Percentiles rank a stretch among this genome's conserved stretches.
These are phyloP conservation scores for Hirundichthys speculiger DNA, from an alignment of 2,113 vertebrate genomes.

Conservation along the genomic window DNA sequence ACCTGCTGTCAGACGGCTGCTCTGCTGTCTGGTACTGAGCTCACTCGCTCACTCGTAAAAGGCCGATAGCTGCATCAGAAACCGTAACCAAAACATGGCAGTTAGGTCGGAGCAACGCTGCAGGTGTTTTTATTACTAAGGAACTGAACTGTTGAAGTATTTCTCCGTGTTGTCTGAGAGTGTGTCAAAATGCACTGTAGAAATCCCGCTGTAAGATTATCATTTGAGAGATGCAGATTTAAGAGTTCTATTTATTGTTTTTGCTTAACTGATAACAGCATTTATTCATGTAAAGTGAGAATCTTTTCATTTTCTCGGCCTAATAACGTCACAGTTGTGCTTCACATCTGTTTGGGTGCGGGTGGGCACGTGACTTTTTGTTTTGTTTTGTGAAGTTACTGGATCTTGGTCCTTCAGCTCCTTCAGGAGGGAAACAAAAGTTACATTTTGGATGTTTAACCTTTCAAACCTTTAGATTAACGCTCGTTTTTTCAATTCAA, in stretches of 20 bases:
- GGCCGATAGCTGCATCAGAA: conserved; percentile 34
- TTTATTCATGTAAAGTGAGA: conserved; percentile 9
- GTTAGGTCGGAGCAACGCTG: conserved; percentile 23
- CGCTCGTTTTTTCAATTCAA: too few species aligned
- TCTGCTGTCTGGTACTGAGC: too few species aligned
- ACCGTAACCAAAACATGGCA: conserved; percentile 41
- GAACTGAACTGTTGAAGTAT: conserved; percentile 4
- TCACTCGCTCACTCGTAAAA: background rate
- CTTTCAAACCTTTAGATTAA: too few species aligned
- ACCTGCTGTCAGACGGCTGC: conserved; percentile 21
- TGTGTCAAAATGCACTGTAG: conserved; percentile 56
- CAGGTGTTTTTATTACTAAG: conserved; percentile 34
- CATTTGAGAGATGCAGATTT: conserved; percentile 15
- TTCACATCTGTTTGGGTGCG: background rate
- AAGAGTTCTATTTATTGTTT: conserved; percentile 54
- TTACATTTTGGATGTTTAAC: too few species aligned
- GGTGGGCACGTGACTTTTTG: background rate
- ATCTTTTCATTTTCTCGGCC: background rate
- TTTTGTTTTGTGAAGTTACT: too few species aligned
- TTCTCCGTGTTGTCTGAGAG: background rate
- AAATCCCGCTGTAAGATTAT: conserved; percentile 18
- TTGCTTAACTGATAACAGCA: conserved; percentile 7
- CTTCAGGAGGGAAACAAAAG: too few species aligned
- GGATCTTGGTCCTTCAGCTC: too few species aligned
- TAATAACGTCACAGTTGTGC: background rate